Base-by-base conservation (phyloP, 1,140 invertebrate genomes). In the Callitettix versicolor region DNA sequence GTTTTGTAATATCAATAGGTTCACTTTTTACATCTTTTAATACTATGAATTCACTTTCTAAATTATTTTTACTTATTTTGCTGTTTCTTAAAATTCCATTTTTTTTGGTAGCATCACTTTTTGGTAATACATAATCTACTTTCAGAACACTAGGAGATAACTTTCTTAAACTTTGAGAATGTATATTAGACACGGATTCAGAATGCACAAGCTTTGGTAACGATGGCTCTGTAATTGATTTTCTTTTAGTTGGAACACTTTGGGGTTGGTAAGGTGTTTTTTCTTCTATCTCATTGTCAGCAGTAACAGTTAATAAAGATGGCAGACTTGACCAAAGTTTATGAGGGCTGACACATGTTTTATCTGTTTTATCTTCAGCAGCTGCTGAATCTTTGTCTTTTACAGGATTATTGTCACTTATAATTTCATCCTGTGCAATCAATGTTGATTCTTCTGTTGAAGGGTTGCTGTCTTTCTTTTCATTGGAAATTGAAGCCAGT, bases 81-180 rank as follows among this genome's bases (percentile, higher is more conserved):
- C 18, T 43, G 6, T 34, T 47, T 36, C 34, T 53, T 21, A 43
- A 33, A 26, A 41, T 53, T 42, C 42, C 51, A 22, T 42, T 55
- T 15, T 14, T 55, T 18, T 30, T 17, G 12, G 24, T 18, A 20
- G n/a, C 26, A 21, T 53, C 42, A 15, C 46, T 57, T 24, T 53
- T 26, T 24, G 53, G 22, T 36, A 44, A 24, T 21, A 21, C 57
- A 55, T 68, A 67, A 57, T 69, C 66, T 5, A 69, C 57, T 60
- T 65, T 63, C 36, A 68, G 56, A 43, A 63, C 47, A 61, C 59
- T 63, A n/a, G 65, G 58, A 52, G 66, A 63, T 51, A 64, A 49
- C 48, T 65, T 65, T 30, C 57, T 63, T 64, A 20, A 47, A 59
- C 22, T 38, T 34, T 22, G 22, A 34, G 3, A 26, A 22, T 9